Base-by-base conservation (phyloP, 2,113 vertebrate species). In the Scophthalmus maximus region DNA sequence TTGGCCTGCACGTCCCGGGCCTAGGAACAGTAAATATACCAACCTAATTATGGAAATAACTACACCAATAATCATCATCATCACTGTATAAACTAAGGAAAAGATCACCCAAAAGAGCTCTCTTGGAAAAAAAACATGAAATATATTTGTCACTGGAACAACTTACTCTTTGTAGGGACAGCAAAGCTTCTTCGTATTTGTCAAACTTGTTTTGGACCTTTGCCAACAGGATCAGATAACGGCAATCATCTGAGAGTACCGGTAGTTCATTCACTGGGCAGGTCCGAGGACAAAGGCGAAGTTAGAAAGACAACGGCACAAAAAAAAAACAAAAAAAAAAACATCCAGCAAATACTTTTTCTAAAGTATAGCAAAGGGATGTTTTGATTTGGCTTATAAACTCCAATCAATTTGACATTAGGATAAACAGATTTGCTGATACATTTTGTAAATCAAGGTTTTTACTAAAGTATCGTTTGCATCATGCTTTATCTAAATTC, bases 1-100 rank as follows among this genome's bases (percentile, higher is more conserved):
- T 96, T 95, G 87, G 95, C 92, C 92, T 99, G 97, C 58, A 99
- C 92, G 23, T 98, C 97, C 26, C 94, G 93, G 74, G 97, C 97
- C 98, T 99, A 52, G 3, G 9, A 50, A 75, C 23, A 36, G 42
- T 44, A 69, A 40, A 64, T 18, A 44, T 11, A 47, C 44, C 30
- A 65, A 30, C 20, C 15, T 30, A 10, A 68, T 20, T 29, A 47
- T 23, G 0, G n/a, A 56, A 52, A 32, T 12, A 51, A 29, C 25
- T 25, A 18, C 11, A 49, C 6, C 1, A 56, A 6, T 2, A 18
- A 32, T 20, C 5, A 44, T 27, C 1, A 27, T 38, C 18, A 47
- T n/a, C 8, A 3, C 38, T 26, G 30, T 11, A 22, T 9, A 44
- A 42, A 51, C 17, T n/a, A 51, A 34, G 6, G 9, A 8, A 36